phyloP scores from a whole-genome alignment of 2,888 invertebrate species.

The Spilosoma lubricipeda region DNA sequence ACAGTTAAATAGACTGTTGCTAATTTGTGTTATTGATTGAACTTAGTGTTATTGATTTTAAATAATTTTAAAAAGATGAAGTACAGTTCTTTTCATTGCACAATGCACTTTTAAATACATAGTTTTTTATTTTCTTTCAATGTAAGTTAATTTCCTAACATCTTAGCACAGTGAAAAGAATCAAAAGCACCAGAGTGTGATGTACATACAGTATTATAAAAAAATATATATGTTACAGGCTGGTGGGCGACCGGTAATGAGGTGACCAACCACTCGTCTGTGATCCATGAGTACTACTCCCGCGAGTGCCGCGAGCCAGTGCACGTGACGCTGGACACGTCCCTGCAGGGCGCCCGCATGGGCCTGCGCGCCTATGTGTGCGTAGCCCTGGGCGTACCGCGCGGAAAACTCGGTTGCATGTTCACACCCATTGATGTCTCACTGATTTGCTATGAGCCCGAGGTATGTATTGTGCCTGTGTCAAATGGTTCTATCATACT shows the following conservation, averaged over 20 bases:
- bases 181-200: background rate
- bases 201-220: background rate
- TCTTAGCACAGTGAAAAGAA: background rate
- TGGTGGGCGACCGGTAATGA: constrained; percentile 99
- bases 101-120: too few species aligned
- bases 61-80: too few species aligned
- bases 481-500: background rate
- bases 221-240: constrained; percentile 86
- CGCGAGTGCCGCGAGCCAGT: constrained; percentile 97
- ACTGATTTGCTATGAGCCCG: constrained; percentile 96
- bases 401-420: constrained; percentile 97
- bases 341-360: constrained; percentile 95
- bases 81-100: too few species aligned
- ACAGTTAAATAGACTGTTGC: too few species aligned
- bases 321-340: constrained; percentile 98
- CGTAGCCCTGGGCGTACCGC: constrained; percentile 97
- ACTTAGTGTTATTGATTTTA: too few species aligned
- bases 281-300: constrained; percentile 98
- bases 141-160: too few species aligned
- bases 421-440: constrained; percentile 98
- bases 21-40: too few species aligned
- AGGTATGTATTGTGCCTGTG: constrained; percentile 79
- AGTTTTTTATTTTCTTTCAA: too few species aligned
- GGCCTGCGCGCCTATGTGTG: constrained; percentile 97
- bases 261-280: constrained; percentile 98